Evolutionary conservation across 1,140 invertebrate genomes (phyloP).

Genomic region (Drosophila ercepeae): DNA sequence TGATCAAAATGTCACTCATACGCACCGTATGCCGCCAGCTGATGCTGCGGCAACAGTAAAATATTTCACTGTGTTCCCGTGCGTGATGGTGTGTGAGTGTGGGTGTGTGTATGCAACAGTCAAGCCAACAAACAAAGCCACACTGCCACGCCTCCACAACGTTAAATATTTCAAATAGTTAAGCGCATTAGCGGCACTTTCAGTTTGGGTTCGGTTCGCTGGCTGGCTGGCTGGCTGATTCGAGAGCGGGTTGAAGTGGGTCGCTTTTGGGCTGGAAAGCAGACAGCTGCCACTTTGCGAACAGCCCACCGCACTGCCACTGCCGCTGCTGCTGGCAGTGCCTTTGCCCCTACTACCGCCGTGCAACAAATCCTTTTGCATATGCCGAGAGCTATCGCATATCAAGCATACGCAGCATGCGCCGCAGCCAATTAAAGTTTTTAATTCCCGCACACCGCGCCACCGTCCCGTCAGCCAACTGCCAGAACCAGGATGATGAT

Average conservation of each 20-base stretch:
- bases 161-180: constrained; percentile 81
- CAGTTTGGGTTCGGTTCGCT: constrained; percentile 59
- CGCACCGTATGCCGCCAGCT: constrained; percentile 59
- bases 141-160: constrained; percentile 43
- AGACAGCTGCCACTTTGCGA: constrained; percentile 8
- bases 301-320: constrained; percentile 6
- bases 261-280: constrained; percentile 2
- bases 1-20: constrained; percentile 80
- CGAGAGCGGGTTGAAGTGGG: constrained; percentile 15
- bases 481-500: constrained; percentile 20
- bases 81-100: constrained; percentile 1
- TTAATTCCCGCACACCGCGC: constrained; percentile 55
- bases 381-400: constrained; percentile 70
- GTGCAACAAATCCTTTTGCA: constrained; percentile 56
- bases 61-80: constrained; percentile 62
- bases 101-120: constrained; percentile 36
- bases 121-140: constrained; percentile 49
- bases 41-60: constrained; percentile 55
- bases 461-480: constrained; percentile 1
- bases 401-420: constrained; percentile 73
- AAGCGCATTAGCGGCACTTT: constrained; percentile 80
- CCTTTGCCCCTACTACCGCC: not conserved
- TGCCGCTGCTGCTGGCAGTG: not conserved
- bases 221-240: constrained; percentile 14
- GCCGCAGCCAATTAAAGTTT: constrained; percentile 80